Percentiles rank a stretch among this genome's conserved stretches.
These are phyloP conservation scores for Drosophila kurseongensis DNA, from an alignment of 1,140 invertebrate species.

Conservation along the genomic window DNA sequence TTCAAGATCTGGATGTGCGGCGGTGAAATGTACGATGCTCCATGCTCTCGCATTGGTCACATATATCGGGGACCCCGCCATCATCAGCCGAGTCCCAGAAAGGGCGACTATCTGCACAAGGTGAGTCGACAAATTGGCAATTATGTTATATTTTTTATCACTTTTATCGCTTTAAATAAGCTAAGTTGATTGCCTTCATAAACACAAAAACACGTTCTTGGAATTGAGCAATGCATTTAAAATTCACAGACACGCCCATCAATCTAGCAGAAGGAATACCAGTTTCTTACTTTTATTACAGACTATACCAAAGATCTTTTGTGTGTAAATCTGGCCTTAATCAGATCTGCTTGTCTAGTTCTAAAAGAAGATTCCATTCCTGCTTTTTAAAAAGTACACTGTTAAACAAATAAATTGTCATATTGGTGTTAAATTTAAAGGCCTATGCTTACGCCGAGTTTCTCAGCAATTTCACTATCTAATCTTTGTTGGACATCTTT, in stretches of 20 bases:
- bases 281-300: conserved; percentile 2
- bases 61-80: conserved; percentile 88
- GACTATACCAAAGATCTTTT: background rate
- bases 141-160: too few relatives aligned
- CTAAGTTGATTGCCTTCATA: background rate
- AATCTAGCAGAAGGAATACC: background rate
- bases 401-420: background rate
- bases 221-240: background rate
- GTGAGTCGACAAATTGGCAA: conserved; percentile 15
- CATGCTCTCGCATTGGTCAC: conserved; percentile 98
- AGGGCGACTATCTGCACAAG: conserved; percentile 70
- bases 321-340: background rate
- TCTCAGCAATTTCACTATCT: too few relatives aligned
- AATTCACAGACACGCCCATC: background rate
- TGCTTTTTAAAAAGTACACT: too few relatives aligned
- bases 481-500: background rate
- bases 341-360: too few relatives aligned
- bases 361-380: too few relatives aligned
- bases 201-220: background rate
- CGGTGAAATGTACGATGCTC: conserved; percentile 95
- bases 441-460: background rate
- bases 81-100: conserved; percentile 63
- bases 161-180: too few relatives aligned
- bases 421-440: background rate
- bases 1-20: conserved; percentile 97